These are phyloP conservation scores for Notodonta ziczac DNA, from an alignment of 2,888 invertebrate genomes.

Conservation along the genomic window DNA sequence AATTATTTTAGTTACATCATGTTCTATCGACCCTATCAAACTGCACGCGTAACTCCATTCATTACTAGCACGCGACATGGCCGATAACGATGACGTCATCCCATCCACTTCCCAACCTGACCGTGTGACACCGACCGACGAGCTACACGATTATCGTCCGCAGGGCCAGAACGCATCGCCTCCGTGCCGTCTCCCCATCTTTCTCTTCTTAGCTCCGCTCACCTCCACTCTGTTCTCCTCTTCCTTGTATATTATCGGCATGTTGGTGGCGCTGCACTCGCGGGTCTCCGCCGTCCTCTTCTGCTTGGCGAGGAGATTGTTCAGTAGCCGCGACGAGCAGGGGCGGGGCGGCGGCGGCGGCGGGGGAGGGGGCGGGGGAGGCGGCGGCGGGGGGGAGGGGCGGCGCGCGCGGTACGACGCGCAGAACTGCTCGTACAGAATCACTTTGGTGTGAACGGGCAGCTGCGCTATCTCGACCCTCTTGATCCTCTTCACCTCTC, in stretches of 20 bases:
- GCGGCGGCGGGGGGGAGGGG: conserved; percentile 33
- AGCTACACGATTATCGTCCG: conserved; percentile 62
- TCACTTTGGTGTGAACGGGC: conserved; percentile 77
- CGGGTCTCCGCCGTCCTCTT: conserved; percentile 38
- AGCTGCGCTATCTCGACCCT: conserved; percentile 83
- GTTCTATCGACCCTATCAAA: not conserved
- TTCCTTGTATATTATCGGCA: conserved; percentile 46
- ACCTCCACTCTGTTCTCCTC: conserved; percentile 47
- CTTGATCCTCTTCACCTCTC: conserved; percentile 87
- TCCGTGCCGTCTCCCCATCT: conserved; percentile 70
- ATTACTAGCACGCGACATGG: not conserved
- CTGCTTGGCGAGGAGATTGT: conserved; percentile 61
- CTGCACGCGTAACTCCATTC: too few relatives aligned
- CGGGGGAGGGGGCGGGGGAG: conserved; percentile 29
- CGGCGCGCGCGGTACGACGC: conserved; percentile 55
- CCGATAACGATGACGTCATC: not conserved
- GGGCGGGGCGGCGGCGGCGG: conserved; percentile 38
- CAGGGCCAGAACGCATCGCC: conserved; percentile 78
- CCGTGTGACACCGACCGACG: conserved; percentile 16
- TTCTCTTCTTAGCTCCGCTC: conserved; percentile 76
- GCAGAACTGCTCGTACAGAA: conserved; percentile 81
- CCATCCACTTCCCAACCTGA: conserved; percentile 1
- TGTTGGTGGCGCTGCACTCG: conserved; percentile 51
- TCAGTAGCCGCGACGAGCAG: conserved; percentile 66
- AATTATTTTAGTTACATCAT: conserved; percentile 19